A percentile compares a stretch with the other conserved stretches of the same genome.
Conservation (phyloP, 2,888 invertebrate genomes). For the Drosophila trichaetosa region DNA sequence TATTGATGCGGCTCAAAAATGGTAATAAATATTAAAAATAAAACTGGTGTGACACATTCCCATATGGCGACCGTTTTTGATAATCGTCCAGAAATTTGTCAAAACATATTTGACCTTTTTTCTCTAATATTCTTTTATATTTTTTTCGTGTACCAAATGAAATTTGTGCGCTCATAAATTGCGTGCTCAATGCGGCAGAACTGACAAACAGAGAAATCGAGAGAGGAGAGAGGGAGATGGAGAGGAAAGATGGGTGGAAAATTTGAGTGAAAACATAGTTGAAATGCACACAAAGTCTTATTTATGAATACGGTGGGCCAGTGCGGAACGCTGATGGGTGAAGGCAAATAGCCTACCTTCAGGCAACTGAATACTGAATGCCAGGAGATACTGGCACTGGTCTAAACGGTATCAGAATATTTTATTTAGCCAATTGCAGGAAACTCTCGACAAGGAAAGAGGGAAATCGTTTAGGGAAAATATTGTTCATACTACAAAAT, state of each 20-base stretch:
- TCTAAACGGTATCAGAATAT: neutral
- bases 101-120: constrained; percentile 70
- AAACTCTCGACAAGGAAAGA: neutral
- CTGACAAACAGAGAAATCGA: constrained; percentile 15
- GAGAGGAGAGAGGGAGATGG: neutral
- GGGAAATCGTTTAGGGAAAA: neutral
- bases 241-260: neutral
- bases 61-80: constrained; percentile 59
- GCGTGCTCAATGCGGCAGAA: constrained; percentile 76
- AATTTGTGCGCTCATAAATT: constrained; percentile 67
- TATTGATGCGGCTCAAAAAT: constrained; percentile 47
- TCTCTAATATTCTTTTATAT: constrained; percentile 20
- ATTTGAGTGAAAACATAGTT: constrained; percentile 8
- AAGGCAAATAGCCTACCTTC: neutral
- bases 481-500: neutral
- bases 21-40: constrained; percentile 28
- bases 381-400: neutral
- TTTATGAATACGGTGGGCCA: constrained; percentile 52
- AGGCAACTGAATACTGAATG: neutral
- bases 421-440: neutral
- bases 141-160: constrained; percentile 46
- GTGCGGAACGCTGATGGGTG: constrained; percentile 2
- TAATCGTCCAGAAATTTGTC: constrained; percentile 76
- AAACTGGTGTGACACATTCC: constrained; percentile 42
- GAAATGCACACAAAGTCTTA: constrained; percentile 62